phyloP scores from a whole-genome alignment of 2,888 invertebrate species.

The Ditula angustiorana region DNA sequence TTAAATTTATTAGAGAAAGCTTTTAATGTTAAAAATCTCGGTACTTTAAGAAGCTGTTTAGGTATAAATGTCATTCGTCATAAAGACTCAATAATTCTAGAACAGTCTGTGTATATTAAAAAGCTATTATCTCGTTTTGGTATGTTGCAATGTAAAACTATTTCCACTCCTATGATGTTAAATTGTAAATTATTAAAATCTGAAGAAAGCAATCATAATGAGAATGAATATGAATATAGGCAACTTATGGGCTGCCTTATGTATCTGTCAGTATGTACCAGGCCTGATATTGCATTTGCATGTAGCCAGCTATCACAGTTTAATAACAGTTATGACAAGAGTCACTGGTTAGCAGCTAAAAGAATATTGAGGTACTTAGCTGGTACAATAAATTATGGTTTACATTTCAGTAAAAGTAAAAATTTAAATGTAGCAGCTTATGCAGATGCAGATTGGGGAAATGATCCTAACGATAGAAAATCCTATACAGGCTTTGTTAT shows the following conservation, averaged over 20 bases:
- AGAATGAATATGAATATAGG: conserved; percentile 17
- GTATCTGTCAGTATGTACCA: conserved; percentile 42
- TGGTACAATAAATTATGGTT: background rate
- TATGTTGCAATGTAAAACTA: conserved; percentile 38
- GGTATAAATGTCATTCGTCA: background rate
- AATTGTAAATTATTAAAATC: conserved; percentile 32
- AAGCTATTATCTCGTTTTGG: background rate
- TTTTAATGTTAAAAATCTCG: background rate
- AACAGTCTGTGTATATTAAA: background rate
- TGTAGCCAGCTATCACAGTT: conserved; percentile 42
- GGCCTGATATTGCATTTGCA: conserved; percentile 42
- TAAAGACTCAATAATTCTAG: background rate
- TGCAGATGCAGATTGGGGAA: conserved; percentile 3
- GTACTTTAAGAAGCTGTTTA: background rate
- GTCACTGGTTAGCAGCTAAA: background rate
- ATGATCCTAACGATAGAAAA: background rate
- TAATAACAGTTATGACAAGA: conserved; percentile 31
- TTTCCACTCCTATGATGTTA: conserved; percentile 35
- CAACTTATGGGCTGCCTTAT: conserved; percentile 31
- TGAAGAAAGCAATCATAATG: background rate
- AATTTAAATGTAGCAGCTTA: background rate
- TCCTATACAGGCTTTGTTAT: background rate
- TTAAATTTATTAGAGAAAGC: background rate
- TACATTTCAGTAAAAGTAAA: background rate
- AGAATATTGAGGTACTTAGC: conserved; percentile 1